Evolutionary conservation across 53 echinoderm and acorn worm species (phyloP).

Genomic region (Apostichopus leukothele): DNA sequence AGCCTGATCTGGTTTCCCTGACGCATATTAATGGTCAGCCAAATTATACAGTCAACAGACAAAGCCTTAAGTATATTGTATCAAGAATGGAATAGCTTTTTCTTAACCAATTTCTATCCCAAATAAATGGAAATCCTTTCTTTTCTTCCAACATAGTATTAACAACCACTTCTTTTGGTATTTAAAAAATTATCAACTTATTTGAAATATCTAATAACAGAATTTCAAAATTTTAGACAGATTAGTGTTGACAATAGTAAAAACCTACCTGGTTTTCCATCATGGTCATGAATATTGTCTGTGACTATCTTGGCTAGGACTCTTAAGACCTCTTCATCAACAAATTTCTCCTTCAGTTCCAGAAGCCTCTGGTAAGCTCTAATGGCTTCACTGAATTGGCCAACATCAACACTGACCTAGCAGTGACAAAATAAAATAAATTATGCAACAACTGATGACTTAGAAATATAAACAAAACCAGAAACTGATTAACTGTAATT

Average conservation of each 20-base stretch:
- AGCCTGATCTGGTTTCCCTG: too few species aligned
- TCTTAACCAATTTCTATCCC: too few species aligned
- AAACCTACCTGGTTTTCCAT: slow-evolving; percentile 68
- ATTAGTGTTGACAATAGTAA: neutral
- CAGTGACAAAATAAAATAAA: neutral
- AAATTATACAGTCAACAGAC: too few species aligned
- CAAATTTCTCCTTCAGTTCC: slow-evolving; percentile 73
- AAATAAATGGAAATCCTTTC: too few species aligned
- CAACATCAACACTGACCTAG: slow-evolving; percentile 84
- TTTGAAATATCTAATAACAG: too few species aligned
- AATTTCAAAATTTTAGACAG: neutral
- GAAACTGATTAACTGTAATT: too few species aligned
- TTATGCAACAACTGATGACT: too few species aligned
- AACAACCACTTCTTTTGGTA: neutral
- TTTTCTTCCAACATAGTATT: neutral
- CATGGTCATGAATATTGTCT: slow-evolving; percentile 56
- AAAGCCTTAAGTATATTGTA: too few species aligned
- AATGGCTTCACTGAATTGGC: slow-evolving; percentile 76
- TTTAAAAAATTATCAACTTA: too few species aligned
- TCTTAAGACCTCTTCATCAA: slow-evolving; percentile 75
- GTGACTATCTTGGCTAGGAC: slow-evolving; percentile 73
- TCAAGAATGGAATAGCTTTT: too few species aligned
- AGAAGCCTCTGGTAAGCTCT: slow-evolving; percentile 73
- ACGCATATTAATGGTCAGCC: too few species aligned
- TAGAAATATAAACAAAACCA: too few species aligned